Conservation (phyloP, 2,113 vertebrate genomes). For the Tyto alba region DNA sequence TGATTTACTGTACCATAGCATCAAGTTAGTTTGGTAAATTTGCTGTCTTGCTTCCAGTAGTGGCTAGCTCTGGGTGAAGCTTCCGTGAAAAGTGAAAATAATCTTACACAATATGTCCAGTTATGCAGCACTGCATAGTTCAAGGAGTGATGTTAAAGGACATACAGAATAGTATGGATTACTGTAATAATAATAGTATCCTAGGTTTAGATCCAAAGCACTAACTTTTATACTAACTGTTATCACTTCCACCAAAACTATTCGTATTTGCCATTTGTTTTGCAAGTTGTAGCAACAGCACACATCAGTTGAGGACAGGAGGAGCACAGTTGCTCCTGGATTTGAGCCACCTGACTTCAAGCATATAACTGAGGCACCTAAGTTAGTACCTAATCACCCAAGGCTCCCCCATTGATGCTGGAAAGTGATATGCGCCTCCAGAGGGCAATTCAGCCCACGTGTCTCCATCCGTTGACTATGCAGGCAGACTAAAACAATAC, state of each 20-base stretch:
- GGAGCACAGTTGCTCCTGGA: neutral
- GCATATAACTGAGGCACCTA: neutral
- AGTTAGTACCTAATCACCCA: neutral
- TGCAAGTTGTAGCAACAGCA: neutral
- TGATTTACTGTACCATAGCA: neutral
- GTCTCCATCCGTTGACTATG: neutral
- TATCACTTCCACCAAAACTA: neutral
- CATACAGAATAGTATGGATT: neutral
- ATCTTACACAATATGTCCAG: neutral
- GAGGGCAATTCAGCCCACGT: neutral
- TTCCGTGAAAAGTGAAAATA: neutral
- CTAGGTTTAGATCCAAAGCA: neutral
- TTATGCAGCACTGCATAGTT: neutral
- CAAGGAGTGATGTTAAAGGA: neutral
- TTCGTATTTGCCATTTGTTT: neutral
- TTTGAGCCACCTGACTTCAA: neutral
- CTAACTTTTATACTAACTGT: neutral
- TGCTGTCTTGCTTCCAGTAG: neutral
- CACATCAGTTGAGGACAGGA: neutral
- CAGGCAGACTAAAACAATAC: neutral
- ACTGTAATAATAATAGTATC: neutral
- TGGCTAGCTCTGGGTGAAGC: neutral
- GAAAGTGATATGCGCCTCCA: neutral
- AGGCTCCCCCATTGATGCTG: neutral
- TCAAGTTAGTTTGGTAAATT: neutral